Evolutionary conservation across 2,113 vertebrate genomes (phyloP).

Genomic region (Brienomyrus brachyistius): DNA sequence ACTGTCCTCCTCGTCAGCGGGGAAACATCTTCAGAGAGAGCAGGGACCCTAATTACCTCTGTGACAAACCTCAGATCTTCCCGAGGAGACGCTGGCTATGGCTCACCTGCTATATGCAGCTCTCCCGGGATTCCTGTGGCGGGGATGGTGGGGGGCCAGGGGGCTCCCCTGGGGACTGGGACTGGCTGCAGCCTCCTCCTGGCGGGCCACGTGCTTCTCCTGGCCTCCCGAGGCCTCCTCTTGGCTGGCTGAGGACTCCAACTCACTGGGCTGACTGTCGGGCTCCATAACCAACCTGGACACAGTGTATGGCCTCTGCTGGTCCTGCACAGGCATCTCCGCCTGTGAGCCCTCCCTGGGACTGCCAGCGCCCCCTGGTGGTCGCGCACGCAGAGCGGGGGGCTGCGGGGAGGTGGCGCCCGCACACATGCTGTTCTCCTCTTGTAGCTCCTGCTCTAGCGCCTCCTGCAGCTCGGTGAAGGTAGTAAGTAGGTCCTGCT

Average conservation of each 20-base stretch:
- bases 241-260: constrained; percentile 35
- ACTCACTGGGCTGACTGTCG: constrained; percentile 52
- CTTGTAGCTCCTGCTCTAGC: constrained; percentile 39
- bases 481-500: constrained; percentile 37
- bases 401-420: constrained; percentile 3
- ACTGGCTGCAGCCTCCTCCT: constrained; percentile 11
- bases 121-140: constrained; percentile 11
- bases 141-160: not conserved
- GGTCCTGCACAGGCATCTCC: constrained; percentile 11
- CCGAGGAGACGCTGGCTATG: not conserved
- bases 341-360: constrained; percentile 39
- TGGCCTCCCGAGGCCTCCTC: constrained; percentile 13
- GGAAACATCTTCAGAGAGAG: not conserved
- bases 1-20: not conserved
- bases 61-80: not conserved
- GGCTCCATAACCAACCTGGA: constrained; percentile 61
- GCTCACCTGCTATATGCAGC: constrained; percentile 1
- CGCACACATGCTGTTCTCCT: constrained; percentile 34
- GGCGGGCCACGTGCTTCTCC: constrained; percentile 26
- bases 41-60: not conserved
- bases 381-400: constrained; percentile 31
- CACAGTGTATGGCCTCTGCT: constrained; percentile 50
- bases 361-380: constrained; percentile 32
- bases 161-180: constrained; percentile 26
- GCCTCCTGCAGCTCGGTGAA: constrained; percentile 69